Evolutionary conservation across 2,113 vertebrate species (phyloP).

Genomic region (Onychostruthus taczanowskii): DNA sequence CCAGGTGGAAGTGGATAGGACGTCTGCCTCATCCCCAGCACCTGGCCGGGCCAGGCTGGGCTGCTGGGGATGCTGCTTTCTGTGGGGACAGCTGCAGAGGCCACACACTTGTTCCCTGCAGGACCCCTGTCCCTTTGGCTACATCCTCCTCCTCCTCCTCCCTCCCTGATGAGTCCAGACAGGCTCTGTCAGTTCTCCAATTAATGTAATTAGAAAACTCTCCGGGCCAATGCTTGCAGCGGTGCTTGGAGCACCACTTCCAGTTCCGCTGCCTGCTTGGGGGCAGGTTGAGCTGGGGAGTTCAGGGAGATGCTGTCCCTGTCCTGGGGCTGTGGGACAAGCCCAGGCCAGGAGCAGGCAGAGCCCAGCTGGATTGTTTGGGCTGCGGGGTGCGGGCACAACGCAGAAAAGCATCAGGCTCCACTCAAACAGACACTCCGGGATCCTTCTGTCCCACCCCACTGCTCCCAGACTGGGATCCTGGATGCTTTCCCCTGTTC

Average conservation of each 20-base stretch:
- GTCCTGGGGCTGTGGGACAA: neutral
- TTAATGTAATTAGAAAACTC: neutral
- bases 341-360: neutral
- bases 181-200: neutral
- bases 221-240: neutral
- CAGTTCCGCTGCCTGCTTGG: neutral
- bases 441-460: neutral
- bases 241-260: rapidly evolving
- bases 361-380: too few relatives aligned
- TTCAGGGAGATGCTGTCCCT: rapidly evolving
- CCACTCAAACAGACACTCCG: rapidly evolving
- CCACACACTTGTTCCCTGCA: neutral
- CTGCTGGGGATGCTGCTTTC: neutral
- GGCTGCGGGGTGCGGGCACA: rapidly evolving
- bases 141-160: neutral
- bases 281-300: rapidly evolving
- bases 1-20: neutral
- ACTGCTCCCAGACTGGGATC: neutral
- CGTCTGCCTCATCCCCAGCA: too few relatives aligned
- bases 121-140: neutral
- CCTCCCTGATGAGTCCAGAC: neutral
- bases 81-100: neutral
- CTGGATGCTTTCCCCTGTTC: rapidly evolving
- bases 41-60: neutral
- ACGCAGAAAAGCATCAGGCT: neutral